Base-by-base conservation (phyloP, 2,797 vertebrate genomes). In the Bryconaethiops microstoma region DNA sequence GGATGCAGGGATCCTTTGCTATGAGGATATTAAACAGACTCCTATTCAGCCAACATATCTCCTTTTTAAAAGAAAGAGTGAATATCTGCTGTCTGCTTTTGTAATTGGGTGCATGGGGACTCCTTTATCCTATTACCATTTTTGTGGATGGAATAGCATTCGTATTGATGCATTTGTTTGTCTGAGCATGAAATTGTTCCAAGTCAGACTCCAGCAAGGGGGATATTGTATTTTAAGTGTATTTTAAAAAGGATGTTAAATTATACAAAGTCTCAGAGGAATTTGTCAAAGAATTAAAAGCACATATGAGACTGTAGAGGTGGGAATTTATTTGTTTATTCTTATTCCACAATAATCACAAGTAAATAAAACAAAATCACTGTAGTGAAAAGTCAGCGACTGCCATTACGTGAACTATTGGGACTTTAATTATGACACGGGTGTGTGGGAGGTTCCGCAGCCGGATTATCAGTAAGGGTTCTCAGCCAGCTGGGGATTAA, bases 171-270 rank as follows among this genome's bases (percentile, higher is more conserved):
- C 71, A 45, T 59, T 64, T 64, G 74, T 82, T 65, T 72, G 39
- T 65, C 74, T 73, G 17, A 45, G 67, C 74, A 72, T 77, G 57
- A 70, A 82, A 64, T 72, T 19, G 63, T 79, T 64, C 60, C 68
- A 19, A 40, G 23, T 39, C 48, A 45, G 17, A 50, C 40, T 77
- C 59, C 50, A 57, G 42, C 19, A 55, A 29, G 14, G 39, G 48
- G 45, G 14, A 29, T 82, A 83, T 76, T 82, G 76, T 84, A 67
- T 84, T 64, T 5, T 5, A 52, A 52, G 2, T 52, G 50, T 52
- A 52, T 52, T 52, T 42, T 42, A 42, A 35, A 64, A 35, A 35
- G 6, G 17, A 29, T 35, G 5, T 9, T 65, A 16, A 39, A 67
- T n/a, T 67, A 77, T 60, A 82, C 65, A 54, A 57, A n/a, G 17